Percentiles rank a stretch among this genome's conserved stretches.
Evolutionary conservation across 2,113 vertebrate genomes (phyloP).

Genomic region (Ailuropoda melanoleuca): DNA sequence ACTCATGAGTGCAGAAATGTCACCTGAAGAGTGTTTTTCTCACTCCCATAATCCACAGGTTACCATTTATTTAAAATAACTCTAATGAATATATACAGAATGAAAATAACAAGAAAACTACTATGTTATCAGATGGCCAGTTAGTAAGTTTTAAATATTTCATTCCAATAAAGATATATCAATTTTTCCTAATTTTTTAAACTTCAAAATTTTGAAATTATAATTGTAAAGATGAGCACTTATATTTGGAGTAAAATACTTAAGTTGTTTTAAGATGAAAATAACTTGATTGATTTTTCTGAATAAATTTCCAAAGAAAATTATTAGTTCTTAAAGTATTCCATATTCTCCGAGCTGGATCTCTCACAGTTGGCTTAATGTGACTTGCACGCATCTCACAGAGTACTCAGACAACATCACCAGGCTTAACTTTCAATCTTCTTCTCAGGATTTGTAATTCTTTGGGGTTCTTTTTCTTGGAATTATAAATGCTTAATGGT

Average conservation of each 20-base stretch:
- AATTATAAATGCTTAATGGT: neutral
- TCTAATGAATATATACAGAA: neutral
- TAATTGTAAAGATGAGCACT: neutral
- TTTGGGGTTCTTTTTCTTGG: conserved; percentile 16
- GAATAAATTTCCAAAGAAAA: neutral
- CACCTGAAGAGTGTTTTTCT: neutral
- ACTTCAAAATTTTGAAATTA: neutral
- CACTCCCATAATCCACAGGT: neutral
- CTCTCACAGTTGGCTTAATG: neutral
- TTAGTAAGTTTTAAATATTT: neutral
- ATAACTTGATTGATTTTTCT: neutral
- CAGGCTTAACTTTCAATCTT: conserved; percentile 43
- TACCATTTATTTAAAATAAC: conserved; percentile 41
- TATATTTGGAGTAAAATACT: neutral
- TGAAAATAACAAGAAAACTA: conserved; percentile 24
- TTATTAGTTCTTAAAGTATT: conserved; percentile 21
- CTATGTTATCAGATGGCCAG: neutral
- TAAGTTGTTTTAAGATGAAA: neutral
- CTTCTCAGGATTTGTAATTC: conserved; percentile 42
- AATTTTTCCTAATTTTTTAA: neutral
- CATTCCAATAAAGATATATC: neutral
- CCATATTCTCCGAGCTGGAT: neutral
- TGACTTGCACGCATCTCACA: neutral
- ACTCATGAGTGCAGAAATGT: neutral
- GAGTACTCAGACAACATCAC: conserved; percentile 7